Evolutionary conservation across 2,797 vertebrate species (phyloP), one percentile per base, ranked within the genome.

Genomic region (Acanthurus tractus): DNA sequence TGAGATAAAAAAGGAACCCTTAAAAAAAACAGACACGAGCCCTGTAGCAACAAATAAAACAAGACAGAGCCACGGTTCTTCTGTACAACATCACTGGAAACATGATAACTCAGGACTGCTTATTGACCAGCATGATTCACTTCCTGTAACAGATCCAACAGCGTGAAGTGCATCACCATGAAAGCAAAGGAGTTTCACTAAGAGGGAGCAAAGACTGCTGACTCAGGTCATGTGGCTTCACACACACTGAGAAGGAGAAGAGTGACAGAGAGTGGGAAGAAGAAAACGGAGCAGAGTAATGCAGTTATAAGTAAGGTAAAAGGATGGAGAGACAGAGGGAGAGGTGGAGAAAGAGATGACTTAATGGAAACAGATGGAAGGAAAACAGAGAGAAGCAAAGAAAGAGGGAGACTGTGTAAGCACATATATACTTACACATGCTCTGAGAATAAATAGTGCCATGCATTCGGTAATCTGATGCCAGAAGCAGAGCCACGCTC

Each of bases 131-230:
- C 52, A 10, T 59, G 76, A 79, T 76, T 82, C 65, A 83, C 73
- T 88, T 90, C 88, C 89, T 90, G 88, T 86, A 90, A 87, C 66
- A 48, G 66, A 89, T 75, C 70, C 80, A 62, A 79, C 74, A 70
- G 65, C 77, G 71, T 54, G 45, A 71, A 50, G 75, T 23, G 14
- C 65, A 74, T 73, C 62, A 74, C 69, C 67, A 45, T 15, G 61
- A 86, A 46, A 74, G 70, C 70, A 22, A 76, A 36, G 52, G 40
- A 56, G 64, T 50, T 77, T 48, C 79, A 70, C 76, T 85, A 66
- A 68, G 74, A 74, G 64, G 67, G 58, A 83, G 70, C 70, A 44
- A 57, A 82, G 69, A 76, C 38, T 82, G 89, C 91, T 91, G 88
- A 92, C 76, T 90, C 87, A 92, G 85, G 63, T 74, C 66, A 66